phyloP scores from a whole-genome alignment of 2,888 invertebrate species.

The Mayetiola destructor region DNA sequence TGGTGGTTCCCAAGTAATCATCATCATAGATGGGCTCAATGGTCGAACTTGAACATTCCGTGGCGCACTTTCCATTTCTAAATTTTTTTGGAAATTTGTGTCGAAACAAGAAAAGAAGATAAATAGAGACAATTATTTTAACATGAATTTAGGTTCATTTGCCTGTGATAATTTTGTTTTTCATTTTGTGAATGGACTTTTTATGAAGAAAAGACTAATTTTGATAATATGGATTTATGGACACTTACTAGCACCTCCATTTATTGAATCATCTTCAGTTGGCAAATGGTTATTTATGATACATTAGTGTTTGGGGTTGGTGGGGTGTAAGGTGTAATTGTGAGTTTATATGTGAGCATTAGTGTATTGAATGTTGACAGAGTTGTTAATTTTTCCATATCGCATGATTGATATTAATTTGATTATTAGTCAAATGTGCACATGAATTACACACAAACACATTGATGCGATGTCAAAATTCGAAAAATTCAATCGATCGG shows the following conservation, averaged over 20 bases:
- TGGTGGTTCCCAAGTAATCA: slow-evolving; percentile 96
- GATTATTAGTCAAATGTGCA: neutral
- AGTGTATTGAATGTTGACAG: neutral
- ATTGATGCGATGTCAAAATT: too few species aligned
- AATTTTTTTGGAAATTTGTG: slow-evolving; percentile 18
- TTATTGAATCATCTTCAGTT: slow-evolving; percentile 50
- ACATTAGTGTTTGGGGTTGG: too few species aligned
- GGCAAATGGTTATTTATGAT: neutral
- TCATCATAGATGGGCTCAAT: slow-evolving; percentile 88
- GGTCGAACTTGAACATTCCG: slow-evolving; percentile 87
- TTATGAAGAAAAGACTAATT: too few species aligned
- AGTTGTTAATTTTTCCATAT: neutral
- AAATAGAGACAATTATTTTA: slow-evolving; percentile 12
- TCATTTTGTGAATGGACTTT: too few species aligned
- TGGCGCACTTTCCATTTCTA: slow-evolving; percentile 93
- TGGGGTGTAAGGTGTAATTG: too few species aligned
- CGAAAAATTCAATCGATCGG: neutral
- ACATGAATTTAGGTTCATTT: too few species aligned
- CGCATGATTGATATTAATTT: neutral
- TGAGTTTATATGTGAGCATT: too few species aligned
- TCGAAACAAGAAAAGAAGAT: neutral
- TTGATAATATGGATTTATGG: slow-evolving; percentile 16
- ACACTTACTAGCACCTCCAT: slow-evolving; percentile 57
- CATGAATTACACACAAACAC: neutral
- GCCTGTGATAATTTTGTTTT: too few species aligned